Base-by-base conservation (phyloP, 2,797 vertebrate species). In the Tokudaia tokunoshimensis region DNA sequence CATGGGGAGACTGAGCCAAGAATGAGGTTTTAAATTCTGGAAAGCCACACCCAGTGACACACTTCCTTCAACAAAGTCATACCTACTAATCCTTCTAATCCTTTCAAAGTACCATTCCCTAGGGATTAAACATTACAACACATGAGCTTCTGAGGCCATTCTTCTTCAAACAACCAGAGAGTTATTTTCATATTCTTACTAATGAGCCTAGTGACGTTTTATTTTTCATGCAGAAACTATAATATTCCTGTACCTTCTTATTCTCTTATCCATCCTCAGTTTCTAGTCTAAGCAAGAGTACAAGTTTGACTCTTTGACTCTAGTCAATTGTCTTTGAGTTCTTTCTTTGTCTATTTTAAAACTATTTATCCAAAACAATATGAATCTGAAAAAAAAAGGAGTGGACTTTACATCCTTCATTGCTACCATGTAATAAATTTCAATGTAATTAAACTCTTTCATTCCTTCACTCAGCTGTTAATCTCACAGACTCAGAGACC, bases 91-190 rank as follows among this genome's bases (percentile, higher is more conserved):
- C 44, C 6, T 31, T 78, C 44, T 78, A 31, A 17, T 78, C 13
- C 26, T 78, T 31, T 78, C 44, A 50, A 50, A 31, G 26, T 78
- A 14, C 7, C 14, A 19, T 17, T n/a, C 7, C 8, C 34, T 37
- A n/a, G 17, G n/a, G 7, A 70, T 70, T 44, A 26, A 44, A 44
- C 41, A 26, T 55, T 52, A 19, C 15, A 55, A 55, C 19, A 20
- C 12, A 34, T 34, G 4, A 34, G 3, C 0, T 6, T 57, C 2
- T 6, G 12, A 11, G 34, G 20, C 7, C 6, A 4, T 8, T 14
- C 11, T 81, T 57, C 22, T 57, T 57, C 34, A 37, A 37, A 57
- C 6, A 6, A 59, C 34, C 12, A 37, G 1, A 37, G 12, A 57
- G 34, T 37, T 81, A 12, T n/a, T 24, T 57, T 57, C 11, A 24